Evolutionary conservation across 2,113 vertebrate genomes (phyloP).

Genomic region (Cichladusa arquata): DNA sequence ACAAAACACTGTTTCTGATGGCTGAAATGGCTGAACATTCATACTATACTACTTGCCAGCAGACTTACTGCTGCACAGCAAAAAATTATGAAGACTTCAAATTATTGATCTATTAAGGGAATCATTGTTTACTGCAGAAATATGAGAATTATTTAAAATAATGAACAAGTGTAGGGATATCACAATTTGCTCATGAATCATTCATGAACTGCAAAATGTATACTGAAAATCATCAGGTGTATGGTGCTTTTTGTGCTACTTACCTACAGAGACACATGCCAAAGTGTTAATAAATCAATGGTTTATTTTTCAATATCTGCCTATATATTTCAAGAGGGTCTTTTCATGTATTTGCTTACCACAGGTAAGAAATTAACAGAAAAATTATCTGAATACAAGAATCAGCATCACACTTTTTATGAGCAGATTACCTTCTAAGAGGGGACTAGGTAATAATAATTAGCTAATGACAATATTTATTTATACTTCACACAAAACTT

Average conservation of each 20-base stretch:
- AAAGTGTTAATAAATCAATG: background rate
- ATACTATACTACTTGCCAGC: background rate
- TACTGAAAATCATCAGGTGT: background rate
- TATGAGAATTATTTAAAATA: background rate
- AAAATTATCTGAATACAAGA: background rate
- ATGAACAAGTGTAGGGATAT: background rate
- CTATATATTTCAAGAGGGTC: background rate
- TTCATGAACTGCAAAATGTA: background rate
- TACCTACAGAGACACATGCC: background rate
- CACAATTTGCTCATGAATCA: background rate
- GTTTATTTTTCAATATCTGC: background rate
- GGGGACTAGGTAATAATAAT: background rate
- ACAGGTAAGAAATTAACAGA: background rate
- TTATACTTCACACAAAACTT: background rate
- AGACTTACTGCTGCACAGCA: background rate
- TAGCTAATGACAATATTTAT: background rate
- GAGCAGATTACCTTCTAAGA: background rate
- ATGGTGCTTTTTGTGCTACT: background rate
- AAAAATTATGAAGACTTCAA: background rate
- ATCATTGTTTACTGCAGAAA: background rate
- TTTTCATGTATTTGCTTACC: background rate
- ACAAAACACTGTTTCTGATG: background rate
- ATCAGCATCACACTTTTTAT: background rate
- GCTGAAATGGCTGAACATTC: background rate
- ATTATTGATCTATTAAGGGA: background rate